phyloP scores from a whole-genome alignment of 2,888 invertebrate species.

The Hydroisotoma schaefferi region DNA sequence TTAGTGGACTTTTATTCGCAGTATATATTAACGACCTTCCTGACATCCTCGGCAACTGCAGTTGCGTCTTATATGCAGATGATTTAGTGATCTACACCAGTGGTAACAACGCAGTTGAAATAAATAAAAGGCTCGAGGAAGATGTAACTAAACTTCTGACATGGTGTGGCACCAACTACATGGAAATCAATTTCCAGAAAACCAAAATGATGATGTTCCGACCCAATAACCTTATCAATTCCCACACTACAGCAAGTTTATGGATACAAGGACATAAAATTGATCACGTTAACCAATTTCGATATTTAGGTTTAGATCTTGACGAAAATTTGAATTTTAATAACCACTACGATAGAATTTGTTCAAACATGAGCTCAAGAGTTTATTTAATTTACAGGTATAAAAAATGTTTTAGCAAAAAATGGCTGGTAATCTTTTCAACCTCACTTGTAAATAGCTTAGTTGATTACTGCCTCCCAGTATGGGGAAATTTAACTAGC shows the following conservation, averaged over 20 bases:
- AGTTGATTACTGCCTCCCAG: background rate
- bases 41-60: background rate
- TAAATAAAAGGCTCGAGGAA: background rate
- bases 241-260: too few relatives aligned
- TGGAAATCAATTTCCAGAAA: background rate
- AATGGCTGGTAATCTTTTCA: background rate
- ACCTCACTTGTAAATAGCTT: background rate
- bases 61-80: background rate
- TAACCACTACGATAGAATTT: background rate
- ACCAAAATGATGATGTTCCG: too few relatives aligned
- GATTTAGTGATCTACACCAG: background rate
- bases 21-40: background rate
- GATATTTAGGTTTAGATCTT: background rate
- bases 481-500: background rate
- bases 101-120: background rate
- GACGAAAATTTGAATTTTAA: background rate
- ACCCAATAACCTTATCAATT: too few relatives aligned
- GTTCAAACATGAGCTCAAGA: background rate
- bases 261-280: background rate
- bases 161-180: background rate
- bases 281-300: background rate
- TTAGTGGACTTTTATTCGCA: background rate
- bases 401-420: background rate
- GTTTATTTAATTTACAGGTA: background rate
- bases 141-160: background rate